A percentile compares a stretch with the other conserved stretches of the same genome.
These are phyloP conservation scores for Mungos mungo DNA, from an alignment of 2,113 vertebrate species.

Conservation along the genomic window DNA sequence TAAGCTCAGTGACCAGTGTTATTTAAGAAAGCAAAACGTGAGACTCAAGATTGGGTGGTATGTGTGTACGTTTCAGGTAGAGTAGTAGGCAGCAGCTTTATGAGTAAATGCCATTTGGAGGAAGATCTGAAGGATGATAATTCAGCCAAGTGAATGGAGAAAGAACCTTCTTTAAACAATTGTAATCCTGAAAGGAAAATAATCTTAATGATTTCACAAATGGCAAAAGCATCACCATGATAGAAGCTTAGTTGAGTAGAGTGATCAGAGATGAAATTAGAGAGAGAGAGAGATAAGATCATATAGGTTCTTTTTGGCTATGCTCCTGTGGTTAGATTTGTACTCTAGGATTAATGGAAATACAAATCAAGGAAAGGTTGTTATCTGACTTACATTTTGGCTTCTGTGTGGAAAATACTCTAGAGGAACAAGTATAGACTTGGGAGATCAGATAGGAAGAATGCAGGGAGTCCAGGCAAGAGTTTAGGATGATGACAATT, in stretches of 20 bases:
- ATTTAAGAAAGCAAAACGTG: background rate
- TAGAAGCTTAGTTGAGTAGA: background rate
- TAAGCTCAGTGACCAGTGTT: background rate
- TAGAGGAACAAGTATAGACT: background rate
- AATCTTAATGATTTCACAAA: background rate
- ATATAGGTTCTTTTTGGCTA: background rate
- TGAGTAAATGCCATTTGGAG: background rate
- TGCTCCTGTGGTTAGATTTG: background rate
- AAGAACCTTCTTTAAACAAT: slow-evolving; percentile 17
- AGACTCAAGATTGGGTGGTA: background rate
- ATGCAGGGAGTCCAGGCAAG: background rate
- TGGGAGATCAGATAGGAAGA: background rate
- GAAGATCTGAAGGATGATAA: background rate
- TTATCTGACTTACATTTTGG: background rate
- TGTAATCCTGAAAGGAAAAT: background rate
- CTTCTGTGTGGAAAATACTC: background rate
- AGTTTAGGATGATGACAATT: background rate
- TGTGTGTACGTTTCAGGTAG: background rate
- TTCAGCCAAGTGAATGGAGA: background rate
- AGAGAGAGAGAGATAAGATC: background rate
- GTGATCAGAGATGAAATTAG: background rate
- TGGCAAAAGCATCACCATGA: background rate
- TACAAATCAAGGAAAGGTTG: background rate
- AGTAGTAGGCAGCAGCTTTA: background rate
- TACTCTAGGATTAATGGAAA: background rate